phyloP scores from a whole-genome alignment of 2,797 vertebrate species.

The Pampus argenteus region DNA sequence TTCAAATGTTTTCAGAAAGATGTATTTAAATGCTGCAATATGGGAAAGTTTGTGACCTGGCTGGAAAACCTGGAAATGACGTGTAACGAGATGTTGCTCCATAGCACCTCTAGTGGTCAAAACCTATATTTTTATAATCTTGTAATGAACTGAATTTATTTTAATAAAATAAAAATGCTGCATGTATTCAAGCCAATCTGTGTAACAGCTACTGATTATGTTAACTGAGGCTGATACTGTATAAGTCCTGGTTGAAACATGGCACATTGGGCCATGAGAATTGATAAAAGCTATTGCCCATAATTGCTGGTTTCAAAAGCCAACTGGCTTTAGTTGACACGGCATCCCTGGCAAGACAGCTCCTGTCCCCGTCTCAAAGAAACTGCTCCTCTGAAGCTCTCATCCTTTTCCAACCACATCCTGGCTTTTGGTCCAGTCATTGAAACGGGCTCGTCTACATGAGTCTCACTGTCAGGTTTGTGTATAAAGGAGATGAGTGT shows the following conservation, averaged over 20 bases:
- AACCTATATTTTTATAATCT: neutral
- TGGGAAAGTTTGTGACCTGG: no score
- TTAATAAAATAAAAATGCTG: neutral
- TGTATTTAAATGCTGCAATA: no score
- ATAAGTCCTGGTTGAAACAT: slow-evolving; percentile 17
- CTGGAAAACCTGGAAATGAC: no score
- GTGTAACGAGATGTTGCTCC: no score
- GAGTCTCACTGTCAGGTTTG: slow-evolving; percentile 54
- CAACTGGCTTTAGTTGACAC: slow-evolving; percentile 41
- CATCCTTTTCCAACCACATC: slow-evolving; percentile 39
- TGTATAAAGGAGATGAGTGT: slow-evolving; percentile 72
- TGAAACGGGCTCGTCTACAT: neutral
- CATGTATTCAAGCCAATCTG: no score
- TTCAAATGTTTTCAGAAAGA: no score
- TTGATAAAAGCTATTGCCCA: slow-evolving; percentile 28
- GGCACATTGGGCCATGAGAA: neutral
- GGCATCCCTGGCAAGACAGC: slow-evolving; percentile 23
- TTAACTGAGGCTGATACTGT: slow-evolving; percentile 1
- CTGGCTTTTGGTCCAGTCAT: slow-evolving; percentile 21
- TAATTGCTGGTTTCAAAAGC: slow-evolving; percentile 32
- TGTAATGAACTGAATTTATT: neutral
- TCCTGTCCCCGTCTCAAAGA: neutral
- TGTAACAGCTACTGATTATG: neutral
- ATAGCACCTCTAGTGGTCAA: neutral
- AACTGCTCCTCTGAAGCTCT: slow-evolving; percentile 34